These are phyloP conservation scores for Dascyllus trimaculatus DNA, from an alignment of 2,113 vertebrate genomes.

Conservation along the genomic window DNA sequence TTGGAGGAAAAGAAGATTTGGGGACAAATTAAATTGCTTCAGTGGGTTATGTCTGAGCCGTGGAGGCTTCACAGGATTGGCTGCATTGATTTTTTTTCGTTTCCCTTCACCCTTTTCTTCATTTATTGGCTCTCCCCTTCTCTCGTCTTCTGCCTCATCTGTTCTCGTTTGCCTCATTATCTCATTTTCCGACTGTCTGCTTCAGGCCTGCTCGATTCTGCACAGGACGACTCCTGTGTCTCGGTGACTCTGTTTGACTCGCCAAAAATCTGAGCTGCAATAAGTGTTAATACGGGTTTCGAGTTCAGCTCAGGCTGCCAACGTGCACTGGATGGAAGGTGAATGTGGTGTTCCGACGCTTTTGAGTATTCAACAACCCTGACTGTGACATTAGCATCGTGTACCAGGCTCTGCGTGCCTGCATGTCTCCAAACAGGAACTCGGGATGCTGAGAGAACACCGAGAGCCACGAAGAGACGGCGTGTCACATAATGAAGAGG, in stretches of 20 bases:
- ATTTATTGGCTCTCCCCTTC: not conserved
- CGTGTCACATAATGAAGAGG: slow-evolving; percentile 15
- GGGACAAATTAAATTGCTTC: not conserved
- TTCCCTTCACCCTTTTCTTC: slow-evolving; percentile 6
- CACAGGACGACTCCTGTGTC: slow-evolving; percentile 22
- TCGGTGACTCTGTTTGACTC: slow-evolving; percentile 25
- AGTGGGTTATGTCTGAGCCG: not conserved
- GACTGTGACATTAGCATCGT: slow-evolving; percentile 61
- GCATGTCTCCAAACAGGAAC: slow-evolving; percentile 49
- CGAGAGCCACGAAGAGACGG: slow-evolving; percentile 47
- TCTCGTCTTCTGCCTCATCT: slow-evolving; percentile 20
- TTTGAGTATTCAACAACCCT: slow-evolving; percentile 44
- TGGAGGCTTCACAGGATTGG: not conserved
- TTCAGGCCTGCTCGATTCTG: not conserved
- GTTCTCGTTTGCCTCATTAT: slow-evolving; percentile 49
- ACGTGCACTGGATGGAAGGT: slow-evolving; percentile 41
- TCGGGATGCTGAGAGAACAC: slow-evolving; percentile 41
- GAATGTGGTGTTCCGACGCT: slow-evolving; percentile 24
- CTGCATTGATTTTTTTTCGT: not conserved
- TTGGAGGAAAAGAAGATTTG: not conserved
- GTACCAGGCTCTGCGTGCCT: slow-evolving; percentile 63
- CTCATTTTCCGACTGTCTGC: slow-evolving; percentile 36
- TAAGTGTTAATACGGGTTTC: slow-evolving; percentile 29
- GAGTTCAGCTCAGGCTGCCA: slow-evolving; percentile 27
- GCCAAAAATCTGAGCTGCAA: slow-evolving; percentile 33